A percentile compares a stretch with the other conserved stretches of the same genome.
Evolutionary conservation across 2,797 vertebrate genomes (phyloP).

Genomic region (Myiotriccus ornatus): DNA sequence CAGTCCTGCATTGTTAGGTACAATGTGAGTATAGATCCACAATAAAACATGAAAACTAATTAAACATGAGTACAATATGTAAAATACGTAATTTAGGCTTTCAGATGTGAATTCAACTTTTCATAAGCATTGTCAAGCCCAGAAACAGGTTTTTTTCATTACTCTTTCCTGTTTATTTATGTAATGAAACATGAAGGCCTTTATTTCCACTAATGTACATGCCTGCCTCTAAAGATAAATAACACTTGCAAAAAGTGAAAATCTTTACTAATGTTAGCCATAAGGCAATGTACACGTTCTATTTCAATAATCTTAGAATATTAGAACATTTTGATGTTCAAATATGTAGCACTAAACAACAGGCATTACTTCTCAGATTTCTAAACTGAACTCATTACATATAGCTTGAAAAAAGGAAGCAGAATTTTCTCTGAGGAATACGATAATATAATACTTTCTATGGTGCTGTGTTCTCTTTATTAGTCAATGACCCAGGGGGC

Average conservation of each 20-base stretch:
- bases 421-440: not conserved
- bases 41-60: not conserved
- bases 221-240: not conserved
- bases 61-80: not conserved
- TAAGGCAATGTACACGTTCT: not conserved
- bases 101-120: not conserved
- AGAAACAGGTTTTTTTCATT: not conserved
- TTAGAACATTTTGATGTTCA: not conserved
- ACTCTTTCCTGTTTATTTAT: not conserved
- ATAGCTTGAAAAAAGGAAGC: not conserved
- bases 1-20: slow-evolving; percentile 80
- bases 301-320: not conserved
- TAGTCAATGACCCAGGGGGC: not conserved
- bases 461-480: not conserved
- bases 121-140: not conserved
- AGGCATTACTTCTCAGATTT: not conserved
- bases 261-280: not conserved
- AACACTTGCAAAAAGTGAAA: not conserved
- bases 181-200: not conserved
- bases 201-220: not conserved
- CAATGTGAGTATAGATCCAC: slow-evolving; percentile 10
- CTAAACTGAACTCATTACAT: not conserved
- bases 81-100: not conserved
- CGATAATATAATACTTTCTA: not conserved
- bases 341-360: not conserved